Conservation (phyloP, 2,797 vertebrate species). For the Aselliscus stoliczkanus region DNA sequence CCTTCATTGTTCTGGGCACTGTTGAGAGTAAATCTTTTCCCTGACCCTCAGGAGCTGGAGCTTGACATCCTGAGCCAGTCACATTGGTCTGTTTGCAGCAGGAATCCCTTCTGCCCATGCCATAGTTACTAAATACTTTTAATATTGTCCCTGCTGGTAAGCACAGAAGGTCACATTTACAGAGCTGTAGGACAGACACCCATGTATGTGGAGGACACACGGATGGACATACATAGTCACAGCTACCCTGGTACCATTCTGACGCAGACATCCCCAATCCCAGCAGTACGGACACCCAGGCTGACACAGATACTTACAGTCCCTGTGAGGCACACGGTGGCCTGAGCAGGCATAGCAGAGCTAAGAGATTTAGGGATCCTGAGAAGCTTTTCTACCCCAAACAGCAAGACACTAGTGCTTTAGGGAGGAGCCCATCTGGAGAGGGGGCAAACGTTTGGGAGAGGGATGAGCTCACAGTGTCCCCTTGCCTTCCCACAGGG, state of each 20-base stretch:
- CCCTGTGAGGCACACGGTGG: not conserved
- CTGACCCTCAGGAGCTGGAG: not conserved
- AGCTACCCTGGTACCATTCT: not conserved
- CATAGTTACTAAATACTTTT: not conserved
- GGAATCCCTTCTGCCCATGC: not conserved
- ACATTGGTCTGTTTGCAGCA: not conserved
- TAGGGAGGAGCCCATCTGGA: not conserved
- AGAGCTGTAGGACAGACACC: not conserved
- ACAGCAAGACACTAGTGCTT: not conserved
- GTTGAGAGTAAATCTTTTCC: not conserved
- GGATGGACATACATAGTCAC: not conserved
- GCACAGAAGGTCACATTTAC: not conserved
- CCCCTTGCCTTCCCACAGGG: slow-evolving; percentile 82
- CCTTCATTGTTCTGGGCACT: not conserved
- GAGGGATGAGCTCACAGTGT: not conserved
- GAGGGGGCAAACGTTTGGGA: not conserved
- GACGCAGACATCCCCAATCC: not conserved
- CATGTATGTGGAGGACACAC: too few species aligned
- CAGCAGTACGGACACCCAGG: not conserved
- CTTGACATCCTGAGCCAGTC: not conserved
- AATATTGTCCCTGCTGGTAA: not conserved
- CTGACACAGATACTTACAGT: not conserved
- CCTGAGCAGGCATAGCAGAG: not conserved
- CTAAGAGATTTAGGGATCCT: not conserved
- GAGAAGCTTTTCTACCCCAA: not conserved